phyloP scores from a whole-genome alignment of 2,888 invertebrate genomes.

The Augiades crinisus region DNA sequence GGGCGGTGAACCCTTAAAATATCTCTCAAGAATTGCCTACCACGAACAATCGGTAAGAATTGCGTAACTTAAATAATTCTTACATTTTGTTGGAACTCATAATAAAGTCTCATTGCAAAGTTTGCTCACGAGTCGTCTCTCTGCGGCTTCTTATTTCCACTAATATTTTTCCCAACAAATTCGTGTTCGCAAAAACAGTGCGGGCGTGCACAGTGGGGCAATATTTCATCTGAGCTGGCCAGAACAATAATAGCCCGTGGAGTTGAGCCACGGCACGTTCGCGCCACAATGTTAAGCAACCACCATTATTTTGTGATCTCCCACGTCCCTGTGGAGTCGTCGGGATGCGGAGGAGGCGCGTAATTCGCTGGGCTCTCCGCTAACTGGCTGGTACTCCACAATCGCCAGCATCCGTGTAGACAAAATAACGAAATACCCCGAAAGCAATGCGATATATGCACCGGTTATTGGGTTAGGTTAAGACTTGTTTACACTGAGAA shows the following conservation, averaged over 20 bases:
- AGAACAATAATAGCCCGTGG: conserved; percentile 78
- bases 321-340: conserved; percentile 34
- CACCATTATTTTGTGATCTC: conserved; percentile 51
- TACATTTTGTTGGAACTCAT: conserved; percentile 14
- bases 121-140: conserved; percentile 54
- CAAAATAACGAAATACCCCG: conserved; percentile 79
- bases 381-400: conserved; percentile 54
- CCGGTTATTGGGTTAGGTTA: conserved; percentile 79
- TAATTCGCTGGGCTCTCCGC: conserved; percentile 44
- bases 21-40: background rate
- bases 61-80: conserved; percentile 18
- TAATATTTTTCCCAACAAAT: conserved; percentile 73
- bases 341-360: conserved; percentile 33
- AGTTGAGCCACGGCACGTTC: conserved; percentile 79
- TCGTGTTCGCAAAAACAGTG: conserved; percentile 71
- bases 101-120: conserved; percentile 52
- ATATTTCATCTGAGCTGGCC: conserved; percentile 80
- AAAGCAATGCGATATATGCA: conserved; percentile 75
- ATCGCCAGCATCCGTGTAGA: conserved; percentile 78
- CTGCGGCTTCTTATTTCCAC: conserved; percentile 65
- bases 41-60: background rate
- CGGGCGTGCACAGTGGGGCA: conserved; percentile 75
- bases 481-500: conserved; percentile 67
- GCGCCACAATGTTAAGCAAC: conserved; percentile 70
- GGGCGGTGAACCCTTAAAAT: too few relatives aligned